Evolutionary conservation across 2,888 invertebrate genomes (phyloP).

Genomic region (Belgica antarctica): DNA sequence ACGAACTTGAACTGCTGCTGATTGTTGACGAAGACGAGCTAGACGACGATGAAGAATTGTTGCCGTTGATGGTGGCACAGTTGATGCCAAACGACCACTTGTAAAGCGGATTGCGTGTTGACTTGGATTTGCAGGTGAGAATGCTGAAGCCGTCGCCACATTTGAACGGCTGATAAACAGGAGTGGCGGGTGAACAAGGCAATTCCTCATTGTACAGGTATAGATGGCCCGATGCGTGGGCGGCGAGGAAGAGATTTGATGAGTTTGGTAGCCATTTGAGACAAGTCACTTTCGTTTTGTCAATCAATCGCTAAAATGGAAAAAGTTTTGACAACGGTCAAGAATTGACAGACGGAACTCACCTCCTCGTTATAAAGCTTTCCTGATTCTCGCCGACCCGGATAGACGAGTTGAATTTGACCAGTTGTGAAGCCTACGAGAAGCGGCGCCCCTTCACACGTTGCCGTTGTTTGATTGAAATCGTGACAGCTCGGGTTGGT

Average conservation of each 20-base stretch:
- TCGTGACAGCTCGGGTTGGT: constrained; percentile 99
- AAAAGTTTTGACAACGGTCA: constrained; percentile 19
- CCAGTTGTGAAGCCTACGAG: constrained; percentile 98
- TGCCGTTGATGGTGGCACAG: background rate
- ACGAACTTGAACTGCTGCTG: constrained; percentile 23
- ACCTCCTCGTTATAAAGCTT: constrained; percentile 98
- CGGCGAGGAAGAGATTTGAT: constrained; percentile 87
- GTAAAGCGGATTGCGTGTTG: constrained; percentile 92
- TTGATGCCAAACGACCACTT: constrained; percentile 77
- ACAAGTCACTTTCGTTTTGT: constrained; percentile 73
- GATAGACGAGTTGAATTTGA: constrained; percentile 96
- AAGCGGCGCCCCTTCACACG: constrained; percentile 79
- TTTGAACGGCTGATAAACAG: constrained; percentile 93
- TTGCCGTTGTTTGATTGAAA: constrained; percentile 84
- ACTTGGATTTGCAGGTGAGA: constrained; percentile 94
- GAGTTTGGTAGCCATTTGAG: constrained; percentile 97
- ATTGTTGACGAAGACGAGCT: constrained; percentile 46
- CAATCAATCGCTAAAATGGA: constrained; percentile 53
- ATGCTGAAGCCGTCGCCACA: constrained; percentile 92
- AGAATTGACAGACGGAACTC: constrained; percentile 48
- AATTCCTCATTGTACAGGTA: constrained; percentile 97
- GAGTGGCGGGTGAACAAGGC: constrained; percentile 83
- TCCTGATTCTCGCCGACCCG: constrained; percentile 92
- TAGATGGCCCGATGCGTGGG: constrained; percentile 93
- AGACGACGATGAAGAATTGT: constrained; percentile 46